Evolutionary conservation across 2,888 invertebrate species (phyloP), one percentile per base, ranked within the genome.

Genomic region (Drosophila prolongata): DNA sequence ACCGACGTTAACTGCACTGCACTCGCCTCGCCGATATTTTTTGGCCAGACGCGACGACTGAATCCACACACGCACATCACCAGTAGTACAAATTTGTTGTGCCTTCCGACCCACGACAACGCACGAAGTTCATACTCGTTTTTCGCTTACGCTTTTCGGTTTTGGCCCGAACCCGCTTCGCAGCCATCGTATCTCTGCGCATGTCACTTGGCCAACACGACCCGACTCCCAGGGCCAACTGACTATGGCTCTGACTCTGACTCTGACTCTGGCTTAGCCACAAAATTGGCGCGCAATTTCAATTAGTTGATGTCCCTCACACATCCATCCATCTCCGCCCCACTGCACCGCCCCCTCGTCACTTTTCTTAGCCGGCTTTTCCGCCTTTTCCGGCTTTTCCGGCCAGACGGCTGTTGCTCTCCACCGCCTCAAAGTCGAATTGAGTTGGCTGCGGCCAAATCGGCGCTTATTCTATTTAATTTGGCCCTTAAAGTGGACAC

Each of bases 281-380:
- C 87, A 88, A 84, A 84, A 84, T 84, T 84, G 83, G 89, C 84
- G 84, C 89, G 84, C 87, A 88, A 84, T 84, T 83, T 84, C 89
- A 88, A 87, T 83, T 83, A 83, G 83, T 88, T 82, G 87, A 85
- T 79, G 85, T 81, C 87, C 82, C 85, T 74, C 76, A 67, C 84
- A 49, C 69, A 76, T 71, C 80, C 73, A 80, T 66, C 43, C 49
- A 49, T 49, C 35, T 19, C 6, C 47, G 47, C 30, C 6, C 10
- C 30, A 30, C 30, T 10, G 9, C 27, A 9, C 6, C 10, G 9
- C 30, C 14, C 3, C 10, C 34, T 3, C 37, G 11, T 6, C 8
- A 9, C 4, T 67, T 24, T 72, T 78, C 87, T 87, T 83, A 78
- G 68, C 72, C 70, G 73, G 74, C 68, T 59, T 59, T 59, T 46